Conservation (phyloP, 2,888 invertebrate genomes). For the Unio delphinus region DNA sequence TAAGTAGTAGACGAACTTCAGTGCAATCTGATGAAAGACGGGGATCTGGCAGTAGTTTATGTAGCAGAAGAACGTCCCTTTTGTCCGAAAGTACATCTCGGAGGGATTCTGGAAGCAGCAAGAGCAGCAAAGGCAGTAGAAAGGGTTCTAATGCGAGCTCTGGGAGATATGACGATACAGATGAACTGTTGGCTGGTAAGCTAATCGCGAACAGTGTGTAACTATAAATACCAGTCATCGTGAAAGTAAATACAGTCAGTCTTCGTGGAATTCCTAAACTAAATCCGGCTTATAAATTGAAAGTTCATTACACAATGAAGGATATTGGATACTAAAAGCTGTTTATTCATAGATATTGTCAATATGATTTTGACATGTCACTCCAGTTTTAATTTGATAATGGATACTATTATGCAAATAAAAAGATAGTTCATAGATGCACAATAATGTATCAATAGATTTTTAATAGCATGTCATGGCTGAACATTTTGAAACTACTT, state of each 20-base stretch:
- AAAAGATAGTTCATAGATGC: too few species aligned
- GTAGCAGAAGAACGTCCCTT: constrained; percentile 59
- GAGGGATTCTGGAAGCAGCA: constrained; percentile 55
- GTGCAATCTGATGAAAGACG: constrained; percentile 60
- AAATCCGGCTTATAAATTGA: too few species aligned
- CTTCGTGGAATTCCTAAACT: neutral
- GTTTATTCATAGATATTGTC: too few species aligned
- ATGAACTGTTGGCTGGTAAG: constrained; percentile 59
- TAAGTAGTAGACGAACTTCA: constrained; percentile 60
- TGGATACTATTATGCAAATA: too few species aligned
- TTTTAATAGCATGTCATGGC: too few species aligned
- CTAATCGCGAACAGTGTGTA: neutral
- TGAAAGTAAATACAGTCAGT: neutral
- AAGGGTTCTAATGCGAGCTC: constrained; percentile 61
- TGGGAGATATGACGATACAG: constrained; percentile 57
- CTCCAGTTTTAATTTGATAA: too few species aligned
- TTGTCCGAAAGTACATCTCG: constrained; percentile 60
- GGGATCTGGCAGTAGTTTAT: constrained; percentile 58
- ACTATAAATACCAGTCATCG: neutral
- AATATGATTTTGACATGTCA: too few species aligned
- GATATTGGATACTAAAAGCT: too few species aligned
- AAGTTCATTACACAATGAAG: too few species aligned
- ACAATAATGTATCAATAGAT: too few species aligned
- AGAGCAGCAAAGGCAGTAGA: constrained; percentile 51
- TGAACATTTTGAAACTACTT: neutral